Evolutionary conservation across 1,140 invertebrate genomes (phyloP).

Genomic region (Andrena cerasifolii): DNA sequence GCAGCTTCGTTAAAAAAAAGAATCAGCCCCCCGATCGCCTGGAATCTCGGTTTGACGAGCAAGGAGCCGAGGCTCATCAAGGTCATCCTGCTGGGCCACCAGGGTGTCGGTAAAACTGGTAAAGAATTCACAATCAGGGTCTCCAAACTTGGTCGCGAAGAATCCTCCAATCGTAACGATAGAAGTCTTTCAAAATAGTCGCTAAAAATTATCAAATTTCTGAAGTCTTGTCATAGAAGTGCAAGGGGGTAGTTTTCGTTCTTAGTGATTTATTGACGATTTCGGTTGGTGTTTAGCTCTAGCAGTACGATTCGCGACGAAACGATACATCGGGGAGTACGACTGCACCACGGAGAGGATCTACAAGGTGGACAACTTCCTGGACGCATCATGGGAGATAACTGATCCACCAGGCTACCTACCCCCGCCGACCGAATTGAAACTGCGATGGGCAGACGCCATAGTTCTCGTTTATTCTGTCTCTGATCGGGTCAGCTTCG

Average conservation of each 20-base stretch:
- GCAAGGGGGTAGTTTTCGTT: background rate
- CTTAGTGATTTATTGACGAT: background rate
- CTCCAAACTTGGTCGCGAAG: too few species aligned
- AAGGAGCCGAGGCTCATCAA: slow-evolving; percentile 80
- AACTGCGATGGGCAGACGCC: slow-evolving; percentile 92
- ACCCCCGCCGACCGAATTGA: slow-evolving; percentile 83
- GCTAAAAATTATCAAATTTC: too few species aligned
- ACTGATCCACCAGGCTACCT: slow-evolving; percentile 61
- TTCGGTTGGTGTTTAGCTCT: slow-evolving; percentile 84
- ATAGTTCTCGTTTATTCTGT: slow-evolving; percentile 93
- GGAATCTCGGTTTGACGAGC: slow-evolving; percentile 59
- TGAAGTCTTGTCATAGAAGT: too few species aligned
- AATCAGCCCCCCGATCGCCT: slow-evolving; percentile 54
- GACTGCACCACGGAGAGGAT: slow-evolving; percentile 90
- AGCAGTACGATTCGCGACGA: slow-evolving; percentile 91
- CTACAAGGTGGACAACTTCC: slow-evolving; percentile 80
- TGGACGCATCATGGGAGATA: slow-evolving; percentile 61
- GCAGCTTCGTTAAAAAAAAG: slow-evolving; percentile 49
- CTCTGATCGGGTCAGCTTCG: slow-evolving; percentile 92
- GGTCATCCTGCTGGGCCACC: slow-evolving; percentile 89
- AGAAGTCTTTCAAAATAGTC: too few species aligned
- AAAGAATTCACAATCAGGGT: slow-evolving; percentile 71
- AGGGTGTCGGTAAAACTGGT: slow-evolving; percentile 91
- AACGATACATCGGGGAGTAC: slow-evolving; percentile 92
- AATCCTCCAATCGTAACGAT: too few species aligned